phyloP scores from a whole-genome alignment of 1,140 invertebrate genomes.

The Vanessa atalanta region DNA sequence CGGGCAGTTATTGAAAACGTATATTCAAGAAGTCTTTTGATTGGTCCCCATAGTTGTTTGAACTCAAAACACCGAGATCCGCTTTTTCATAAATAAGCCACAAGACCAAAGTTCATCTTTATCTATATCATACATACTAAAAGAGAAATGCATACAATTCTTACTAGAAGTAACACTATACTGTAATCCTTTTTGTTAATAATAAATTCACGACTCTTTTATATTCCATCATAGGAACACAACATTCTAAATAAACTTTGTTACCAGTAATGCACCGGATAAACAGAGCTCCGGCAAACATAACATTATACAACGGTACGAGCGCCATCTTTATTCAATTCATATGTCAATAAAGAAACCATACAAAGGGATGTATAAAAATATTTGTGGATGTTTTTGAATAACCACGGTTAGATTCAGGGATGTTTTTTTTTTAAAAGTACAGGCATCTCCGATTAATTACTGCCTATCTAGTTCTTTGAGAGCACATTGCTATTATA shows the following conservation, averaged over 20 bases:
- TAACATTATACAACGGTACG: background rate
- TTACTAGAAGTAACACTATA: too few species aligned
- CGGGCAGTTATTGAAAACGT: too few species aligned
- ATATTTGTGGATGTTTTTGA: slow-evolving; percentile 1
- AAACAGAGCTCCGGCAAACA: background rate
- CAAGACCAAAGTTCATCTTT: too few species aligned
- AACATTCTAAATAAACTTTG: slow-evolving; percentile 10
- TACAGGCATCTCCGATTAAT: background rate
- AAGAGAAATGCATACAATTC: too few species aligned
- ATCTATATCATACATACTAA: too few species aligned
- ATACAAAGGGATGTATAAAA: background rate
- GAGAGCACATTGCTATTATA: slow-evolving; percentile 7
- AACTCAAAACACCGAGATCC: too few species aligned
- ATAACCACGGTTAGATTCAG: slow-evolving; percentile 1
- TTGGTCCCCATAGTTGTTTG: too few species aligned
- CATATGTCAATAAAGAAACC: slow-evolving; percentile 17
- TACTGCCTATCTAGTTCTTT: slow-evolving; percentile 1
- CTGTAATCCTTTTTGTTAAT: background rate
- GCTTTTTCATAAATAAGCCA: too few species aligned
- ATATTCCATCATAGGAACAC: slow-evolving; percentile 4
- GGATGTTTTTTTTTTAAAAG: background rate
- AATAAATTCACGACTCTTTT: background rate
- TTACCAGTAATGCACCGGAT: slow-evolving; percentile 13
- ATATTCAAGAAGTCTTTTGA: too few species aligned
- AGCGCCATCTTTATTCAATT: slow-evolving; percentile 16